Percentiles rank a stretch among this genome's conserved stretches.
Conservation (phyloP, 1,140 invertebrate species). For the Penaeus vannamei region DNA sequence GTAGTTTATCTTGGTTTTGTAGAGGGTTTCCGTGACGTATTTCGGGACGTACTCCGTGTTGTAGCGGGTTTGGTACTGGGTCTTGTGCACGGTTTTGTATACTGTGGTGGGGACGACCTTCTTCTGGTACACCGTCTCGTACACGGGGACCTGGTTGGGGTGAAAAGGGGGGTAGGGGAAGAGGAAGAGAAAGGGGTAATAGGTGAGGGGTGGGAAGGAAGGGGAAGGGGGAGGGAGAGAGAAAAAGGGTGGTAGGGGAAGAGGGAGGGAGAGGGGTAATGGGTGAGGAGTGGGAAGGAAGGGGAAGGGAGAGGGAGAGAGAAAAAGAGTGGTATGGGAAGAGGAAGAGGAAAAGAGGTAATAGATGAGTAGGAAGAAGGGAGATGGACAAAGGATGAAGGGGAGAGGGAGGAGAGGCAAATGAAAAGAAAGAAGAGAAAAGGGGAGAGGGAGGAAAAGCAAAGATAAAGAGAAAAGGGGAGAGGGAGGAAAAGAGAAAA, state of each 20-base stretch:
- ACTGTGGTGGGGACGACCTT: conserved; percentile 37
- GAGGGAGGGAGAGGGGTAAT: not conserved
- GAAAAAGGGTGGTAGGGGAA: no score
- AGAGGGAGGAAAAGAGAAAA: no score
- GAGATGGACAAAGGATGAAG: no score
- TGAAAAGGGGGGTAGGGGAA: not conserved
- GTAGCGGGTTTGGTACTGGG: conserved; percentile 37
- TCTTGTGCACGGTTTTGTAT: conserved; percentile 38
- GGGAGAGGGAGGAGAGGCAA: no score
- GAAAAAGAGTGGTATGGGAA: not conserved
- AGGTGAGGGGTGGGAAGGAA: not conserved
- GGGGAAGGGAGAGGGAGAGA: not conserved
- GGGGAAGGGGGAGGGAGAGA: not conserved
- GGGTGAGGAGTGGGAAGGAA: not conserved
- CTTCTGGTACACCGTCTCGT: conserved; percentile 42
- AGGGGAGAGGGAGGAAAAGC: no score
- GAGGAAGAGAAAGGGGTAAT: not conserved
- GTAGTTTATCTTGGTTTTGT: conserved; percentile 38
- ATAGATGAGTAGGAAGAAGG: no score
- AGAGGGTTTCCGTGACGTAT: conserved; percentile 36
- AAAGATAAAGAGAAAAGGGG: no score
- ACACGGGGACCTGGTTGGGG: conserved; percentile 35
- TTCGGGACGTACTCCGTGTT: conserved; percentile 45
- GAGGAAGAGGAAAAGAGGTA: not conserved
- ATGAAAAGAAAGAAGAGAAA: no score